A percentile compares a stretch with the other conserved stretches of the same genome.
Conservation (phyloP, 2,113 vertebrate species). For the Rhinolophus ferrumequinum region DNA sequence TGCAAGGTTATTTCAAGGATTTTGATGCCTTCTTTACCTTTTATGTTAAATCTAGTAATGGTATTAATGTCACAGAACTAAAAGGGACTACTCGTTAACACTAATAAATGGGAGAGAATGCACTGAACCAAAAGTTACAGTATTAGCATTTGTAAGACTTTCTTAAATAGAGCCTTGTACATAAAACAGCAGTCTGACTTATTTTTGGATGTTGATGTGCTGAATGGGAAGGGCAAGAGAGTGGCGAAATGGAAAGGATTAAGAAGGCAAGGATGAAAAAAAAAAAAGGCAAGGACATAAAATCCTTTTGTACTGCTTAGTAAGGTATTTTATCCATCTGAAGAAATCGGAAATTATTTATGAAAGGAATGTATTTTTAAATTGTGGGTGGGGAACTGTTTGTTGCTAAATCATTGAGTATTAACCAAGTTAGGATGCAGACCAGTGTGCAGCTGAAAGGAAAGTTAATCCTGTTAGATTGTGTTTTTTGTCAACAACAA, state of each 20-base stretch:
- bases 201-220: not conserved
- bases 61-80: not conserved
- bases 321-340: conserved; percentile 43
- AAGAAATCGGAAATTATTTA: conserved; percentile 63
- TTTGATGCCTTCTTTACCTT: conserved; percentile 17
- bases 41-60: not conserved
- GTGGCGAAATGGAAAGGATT: not conserved
- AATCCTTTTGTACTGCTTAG: conserved; percentile 46
- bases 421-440: not conserved
- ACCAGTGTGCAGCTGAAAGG: conserved; percentile 12
- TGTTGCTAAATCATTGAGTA: conserved; percentile 5
- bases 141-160: not conserved
- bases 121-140: not conserved
- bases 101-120: not conserved
- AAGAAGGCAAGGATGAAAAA: not conserved
- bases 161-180: conserved; percentile 10
- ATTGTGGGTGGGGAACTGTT: not conserved
- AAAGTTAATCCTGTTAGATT: conserved; percentile 53
- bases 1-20: not conserved
- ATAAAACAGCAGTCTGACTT: not conserved
- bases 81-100: not conserved
- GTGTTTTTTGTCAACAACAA: conserved; percentile 21
- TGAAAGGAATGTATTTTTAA: conserved; percentile 50
- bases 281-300: not conserved
- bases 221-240: not conserved